These are phyloP conservation scores for Campylomormyrus tamandua DNA, from an alignment of 2,113 vertebrate species.

Conservation along the genomic window DNA sequence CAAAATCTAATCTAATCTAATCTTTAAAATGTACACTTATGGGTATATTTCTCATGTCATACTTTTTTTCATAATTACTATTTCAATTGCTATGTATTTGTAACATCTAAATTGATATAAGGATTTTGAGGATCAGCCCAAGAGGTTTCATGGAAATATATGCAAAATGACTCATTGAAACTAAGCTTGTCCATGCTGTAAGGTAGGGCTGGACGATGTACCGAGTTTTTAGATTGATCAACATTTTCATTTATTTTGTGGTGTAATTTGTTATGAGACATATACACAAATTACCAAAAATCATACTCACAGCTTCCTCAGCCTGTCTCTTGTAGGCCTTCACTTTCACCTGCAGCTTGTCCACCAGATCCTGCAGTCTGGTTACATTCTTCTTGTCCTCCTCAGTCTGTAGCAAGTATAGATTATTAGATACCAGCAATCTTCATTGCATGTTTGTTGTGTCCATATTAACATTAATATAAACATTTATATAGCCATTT, in stretches of 20 bases:
- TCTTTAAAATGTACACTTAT: not conserved
- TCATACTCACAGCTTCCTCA: slow-evolving; percentile 61
- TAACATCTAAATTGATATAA: too few species aligned
- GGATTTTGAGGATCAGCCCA: too few species aligned
- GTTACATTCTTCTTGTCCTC: slow-evolving; percentile 65
- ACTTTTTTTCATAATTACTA: not conserved
- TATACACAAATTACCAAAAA: not conserved
- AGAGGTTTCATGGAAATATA: too few species aligned
- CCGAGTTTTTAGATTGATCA: too few species aligned
- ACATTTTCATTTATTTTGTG: too few species aligned
- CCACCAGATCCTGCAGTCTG: slow-evolving; percentile 68
- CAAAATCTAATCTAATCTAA: not conserved
- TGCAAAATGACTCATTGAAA: too few species aligned
- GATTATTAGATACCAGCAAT: not conserved
- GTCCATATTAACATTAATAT: too few species aligned
- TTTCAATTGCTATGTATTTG: not conserved
- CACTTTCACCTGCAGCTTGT: slow-evolving; percentile 70
- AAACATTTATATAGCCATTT: not conserved
- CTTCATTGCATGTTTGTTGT: not conserved
- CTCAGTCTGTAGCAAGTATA: slow-evolving; percentile 51
- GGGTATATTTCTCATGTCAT: not conserved
- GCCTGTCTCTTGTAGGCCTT: slow-evolving; percentile 65
- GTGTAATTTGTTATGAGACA: too few species aligned
- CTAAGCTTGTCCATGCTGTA: too few species aligned
- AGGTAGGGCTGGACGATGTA: too few species aligned